Conservation (phyloP, 1,140 invertebrate genomes). For the Rhynchophorus ferrugineus region DNA sequence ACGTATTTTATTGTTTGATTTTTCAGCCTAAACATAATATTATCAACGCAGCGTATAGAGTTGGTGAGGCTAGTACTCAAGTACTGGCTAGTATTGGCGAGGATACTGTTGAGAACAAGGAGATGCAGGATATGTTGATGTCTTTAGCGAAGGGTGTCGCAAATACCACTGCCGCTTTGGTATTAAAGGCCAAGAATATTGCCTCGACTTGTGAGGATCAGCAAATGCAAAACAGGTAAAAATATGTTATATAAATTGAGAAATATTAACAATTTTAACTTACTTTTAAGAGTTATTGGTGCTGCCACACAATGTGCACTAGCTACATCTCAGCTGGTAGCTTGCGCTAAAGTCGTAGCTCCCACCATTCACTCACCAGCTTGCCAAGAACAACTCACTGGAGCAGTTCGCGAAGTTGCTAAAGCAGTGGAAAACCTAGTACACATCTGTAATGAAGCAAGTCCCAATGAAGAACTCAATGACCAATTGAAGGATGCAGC, state of each 20-base stretch:
- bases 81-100: slow-evolving; percentile 94
- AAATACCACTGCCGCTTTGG: slow-evolving; percentile 90
- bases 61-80: slow-evolving; percentile 92
- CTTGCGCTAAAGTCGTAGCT: slow-evolving; percentile 91
- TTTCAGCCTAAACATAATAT: slow-evolving; percentile 76
- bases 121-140: slow-evolving; percentile 76
- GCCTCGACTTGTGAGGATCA: slow-evolving; percentile 78
- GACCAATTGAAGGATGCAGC: slow-evolving; percentile 79
- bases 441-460: slow-evolving; percentile 65
- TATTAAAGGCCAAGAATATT: slow-evolving; percentile 89
- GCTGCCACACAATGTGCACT: slow-evolving; percentile 94
- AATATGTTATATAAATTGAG: too few species aligned
- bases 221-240: slow-evolving; percentile 61
- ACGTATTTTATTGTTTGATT: slow-evolving; percentile 10
- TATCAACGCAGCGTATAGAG: slow-evolving; percentile 85
- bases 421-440: slow-evolving; percentile 88
- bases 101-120: slow-evolving; percentile 70
- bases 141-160: slow-evolving; percentile 92
- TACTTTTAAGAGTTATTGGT: slow-evolving; percentile 62
- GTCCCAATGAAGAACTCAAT: slow-evolving; percentile 58
- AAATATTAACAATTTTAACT: neutral
- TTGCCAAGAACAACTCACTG: slow-evolving; percentile 90
- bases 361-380: slow-evolving; percentile 80
- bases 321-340: slow-evolving; percentile 94
- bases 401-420: slow-evolving; percentile 87